Conservation (phyloP, 2,113 vertebrate species). For the Trachemys scripta region DNA sequence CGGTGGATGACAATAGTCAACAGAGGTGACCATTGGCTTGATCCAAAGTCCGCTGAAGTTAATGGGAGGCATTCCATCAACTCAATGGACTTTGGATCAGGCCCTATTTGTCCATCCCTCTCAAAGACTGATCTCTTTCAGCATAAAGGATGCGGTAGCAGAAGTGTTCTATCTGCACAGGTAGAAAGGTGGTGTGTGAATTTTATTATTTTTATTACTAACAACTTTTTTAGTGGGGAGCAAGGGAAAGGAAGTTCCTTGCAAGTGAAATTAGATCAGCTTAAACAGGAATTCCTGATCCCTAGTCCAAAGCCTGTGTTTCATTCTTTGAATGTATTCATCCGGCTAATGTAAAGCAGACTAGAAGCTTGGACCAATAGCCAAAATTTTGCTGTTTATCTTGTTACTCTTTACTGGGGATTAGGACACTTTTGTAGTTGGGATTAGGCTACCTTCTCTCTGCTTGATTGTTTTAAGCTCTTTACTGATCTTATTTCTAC, state of each 20-base stretch:
- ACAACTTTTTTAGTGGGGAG: neutral
- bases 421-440: neutral
- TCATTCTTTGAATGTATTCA: neutral
- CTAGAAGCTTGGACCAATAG: neutral
- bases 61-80: neutral
- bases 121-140: neutral
- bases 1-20: neutral
- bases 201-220: neutral
- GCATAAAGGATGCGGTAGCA: neutral
- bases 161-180: neutral
- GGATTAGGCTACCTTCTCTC: neutral
- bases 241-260: neutral
- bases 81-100: rapidly evolving
- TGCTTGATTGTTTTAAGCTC: neutral
- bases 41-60: neutral
- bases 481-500: neutral
- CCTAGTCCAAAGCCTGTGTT: neutral
- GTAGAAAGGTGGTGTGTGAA: neutral
- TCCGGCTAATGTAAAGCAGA: conserved; percentile 1
- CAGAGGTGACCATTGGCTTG: neutral
- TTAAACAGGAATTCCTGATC: neutral
- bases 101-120: neutral
- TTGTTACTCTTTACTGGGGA: neutral
- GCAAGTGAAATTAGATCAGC: neutral
- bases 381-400: neutral